Evolutionary conservation across 2,113 vertebrate species (phyloP), one percentile per base, ranked within the genome.

Genomic region (Syngnathus scovelli): DNA sequence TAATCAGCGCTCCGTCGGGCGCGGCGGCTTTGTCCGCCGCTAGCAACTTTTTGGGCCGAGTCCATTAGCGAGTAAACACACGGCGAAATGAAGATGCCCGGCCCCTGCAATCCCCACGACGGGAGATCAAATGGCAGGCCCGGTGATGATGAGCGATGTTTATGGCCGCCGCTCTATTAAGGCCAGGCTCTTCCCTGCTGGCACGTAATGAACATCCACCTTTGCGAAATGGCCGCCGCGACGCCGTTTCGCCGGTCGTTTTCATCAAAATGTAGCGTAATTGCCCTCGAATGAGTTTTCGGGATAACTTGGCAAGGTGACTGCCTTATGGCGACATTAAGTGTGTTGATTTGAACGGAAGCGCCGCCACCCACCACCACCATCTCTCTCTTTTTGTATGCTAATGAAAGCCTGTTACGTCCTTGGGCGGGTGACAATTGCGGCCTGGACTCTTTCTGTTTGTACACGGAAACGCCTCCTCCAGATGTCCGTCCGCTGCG

Each of bases 61-160:
- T 88, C 84, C 81, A 87, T 89, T 87, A 87, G 79, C 46, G 78
- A 72, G 85, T 86, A 88, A 89, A 90, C 86, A 86, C 75, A 81
- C 74, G 67, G 80, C 78, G 78, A 81, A 86, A 81, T 75, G 83
- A 78, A 86, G 86, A 86, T 77, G 82, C 79, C 71, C 78, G 27
- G 78, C 56, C 64, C 52, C 62, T 69, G 62, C 69, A 78, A 77
- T 61, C 79, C 87, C 86, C 61, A 85, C 74, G 79, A 88, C 87
- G 87, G 87, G 83, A 83, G 85, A 88, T 87, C 83, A 85, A 86
- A 85, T 87, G 76, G 84, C 78, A 51, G 81, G 75, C 68, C 55
- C 7, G 41, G 71, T 85, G 85, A 89, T 88, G 84, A 87, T 86
- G 86, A 90, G 83, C 73, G 77, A 86, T 87, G 88, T 85, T 90